phyloP scores from a whole-genome alignment of 2,888 invertebrate genomes.

The Tromatobia lineatoria region DNA sequence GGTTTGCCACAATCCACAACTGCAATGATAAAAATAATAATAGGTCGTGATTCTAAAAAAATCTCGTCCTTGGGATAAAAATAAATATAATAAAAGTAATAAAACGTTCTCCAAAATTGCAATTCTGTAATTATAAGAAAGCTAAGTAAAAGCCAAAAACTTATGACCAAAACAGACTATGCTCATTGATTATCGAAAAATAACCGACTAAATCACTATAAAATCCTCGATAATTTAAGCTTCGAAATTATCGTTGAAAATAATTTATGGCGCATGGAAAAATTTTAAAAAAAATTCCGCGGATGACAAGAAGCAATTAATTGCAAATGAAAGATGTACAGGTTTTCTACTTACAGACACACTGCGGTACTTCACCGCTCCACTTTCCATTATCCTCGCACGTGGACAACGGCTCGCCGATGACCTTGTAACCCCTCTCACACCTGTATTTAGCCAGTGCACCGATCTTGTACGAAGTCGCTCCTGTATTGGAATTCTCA shows the following conservation, averaged over 20 bases:
- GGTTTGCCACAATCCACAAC: constrained; percentile 96
- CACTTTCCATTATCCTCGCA: constrained; percentile 95
- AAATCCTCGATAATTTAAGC: no score
- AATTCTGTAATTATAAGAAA: no score
- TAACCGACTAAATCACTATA: no score
- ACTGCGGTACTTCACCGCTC: constrained; percentile 94
- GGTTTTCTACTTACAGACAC: constrained; percentile 91
- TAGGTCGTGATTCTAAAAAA: neutral
- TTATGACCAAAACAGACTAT: no score
- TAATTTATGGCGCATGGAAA: no score
- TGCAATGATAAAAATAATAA: constrained; percentile 78
- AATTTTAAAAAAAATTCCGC: no score
- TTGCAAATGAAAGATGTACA: constrained; percentile 45
- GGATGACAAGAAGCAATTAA: no score
- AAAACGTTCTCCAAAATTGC: neutral
- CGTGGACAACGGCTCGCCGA: constrained; percentile 94
- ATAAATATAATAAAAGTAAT: neutral
- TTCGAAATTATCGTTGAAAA: no score
- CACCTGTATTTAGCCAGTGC: constrained; percentile 95
- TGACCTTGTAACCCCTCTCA: constrained; percentile 94
- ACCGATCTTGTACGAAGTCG: constrained; percentile 94
- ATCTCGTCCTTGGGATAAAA: neutral
- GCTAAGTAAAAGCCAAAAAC: no score
- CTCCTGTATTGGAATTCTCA: constrained; percentile 89
- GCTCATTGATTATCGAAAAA: no score